Evolutionary conservation across 2,797 vertebrate genomes (phyloP).

Genomic region (Siniperca undulata): DNA sequence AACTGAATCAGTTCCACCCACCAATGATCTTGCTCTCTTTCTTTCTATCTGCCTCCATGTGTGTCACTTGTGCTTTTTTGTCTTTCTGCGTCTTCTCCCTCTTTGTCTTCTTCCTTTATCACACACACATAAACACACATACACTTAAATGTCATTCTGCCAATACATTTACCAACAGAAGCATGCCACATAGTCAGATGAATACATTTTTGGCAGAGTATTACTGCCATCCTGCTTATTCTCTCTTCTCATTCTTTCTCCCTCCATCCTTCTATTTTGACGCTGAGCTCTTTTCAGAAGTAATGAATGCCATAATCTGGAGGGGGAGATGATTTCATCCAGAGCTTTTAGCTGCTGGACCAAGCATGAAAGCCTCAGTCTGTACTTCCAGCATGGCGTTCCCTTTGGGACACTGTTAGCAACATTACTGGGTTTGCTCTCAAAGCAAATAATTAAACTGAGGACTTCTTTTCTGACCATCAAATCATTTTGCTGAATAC

Average conservation of each 20-base stretch:
- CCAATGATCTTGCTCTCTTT: slow-evolving; percentile 6
- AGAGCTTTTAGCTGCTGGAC: slow-evolving; percentile 70
- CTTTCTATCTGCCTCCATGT: neutral
- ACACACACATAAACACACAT: slow-evolving; percentile 1
- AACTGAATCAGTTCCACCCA: slow-evolving; percentile 41
- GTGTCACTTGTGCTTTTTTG: neutral
- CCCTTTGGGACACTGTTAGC: slow-evolving; percentile 61
- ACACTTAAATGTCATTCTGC: slow-evolving; percentile 18
- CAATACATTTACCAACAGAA: slow-evolving; percentile 30
- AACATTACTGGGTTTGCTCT: slow-evolving; percentile 44
- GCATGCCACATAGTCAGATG: neutral
- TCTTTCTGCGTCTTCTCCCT: neutral
- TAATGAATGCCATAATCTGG: slow-evolving; percentile 72
- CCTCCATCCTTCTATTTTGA: slow-evolving; percentile 38
- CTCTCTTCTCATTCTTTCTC: slow-evolving; percentile 24
- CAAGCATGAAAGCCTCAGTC: slow-evolving; percentile 60
- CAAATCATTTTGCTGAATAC: neutral
- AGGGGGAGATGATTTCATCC: slow-evolving; percentile 65
- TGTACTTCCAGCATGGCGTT: slow-evolving; percentile 41
- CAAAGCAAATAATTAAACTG: slow-evolving; percentile 50
- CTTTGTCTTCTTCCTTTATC: neutral
- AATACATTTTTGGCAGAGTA: slow-evolving; percentile 38
- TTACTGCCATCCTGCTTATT: slow-evolving; percentile 2
- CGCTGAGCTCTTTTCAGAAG: slow-evolving; percentile 61
- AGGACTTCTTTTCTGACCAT: slow-evolving; percentile 37